Percentiles rank a stretch among this genome's conserved stretches.
Conservation (phyloP, 2,888 invertebrate genomes). For the Heliconius sara region DNA sequence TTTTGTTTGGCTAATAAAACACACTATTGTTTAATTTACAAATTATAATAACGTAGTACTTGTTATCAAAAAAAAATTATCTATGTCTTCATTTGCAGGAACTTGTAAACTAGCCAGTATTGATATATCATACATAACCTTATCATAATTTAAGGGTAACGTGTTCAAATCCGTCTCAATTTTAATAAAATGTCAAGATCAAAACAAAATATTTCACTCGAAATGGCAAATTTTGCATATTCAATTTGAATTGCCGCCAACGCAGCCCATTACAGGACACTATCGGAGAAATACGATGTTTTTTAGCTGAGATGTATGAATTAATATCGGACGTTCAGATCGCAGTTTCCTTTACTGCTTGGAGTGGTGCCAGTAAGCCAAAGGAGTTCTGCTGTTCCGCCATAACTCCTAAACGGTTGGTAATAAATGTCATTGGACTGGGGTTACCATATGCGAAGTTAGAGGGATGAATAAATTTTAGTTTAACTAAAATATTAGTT, state of each 20-base stretch:
- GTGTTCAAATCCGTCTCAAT: not conserved
- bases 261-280: slow-evolving; percentile 57
- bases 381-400: slow-evolving; percentile 65
- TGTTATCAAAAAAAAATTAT: no score
- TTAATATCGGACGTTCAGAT: slow-evolving; percentile 63
- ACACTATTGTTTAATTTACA: no score
- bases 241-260: slow-evolving; percentile 58
- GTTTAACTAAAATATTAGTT: not conserved
- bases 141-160: not conserved
- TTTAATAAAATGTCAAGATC: slow-evolving; percentile 13
- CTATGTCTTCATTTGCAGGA: no score
- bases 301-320: slow-evolving; percentile 76
- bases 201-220: slow-evolving; percentile 16
- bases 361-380: slow-evolving; percentile 78
- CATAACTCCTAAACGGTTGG: slow-evolving; percentile 67
- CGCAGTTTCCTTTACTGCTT: slow-evolving; percentile 64
- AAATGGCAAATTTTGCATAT: slow-evolving; percentile 51
- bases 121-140: no score
- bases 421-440: slow-evolving; percentile 74
- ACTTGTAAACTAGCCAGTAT: no score
- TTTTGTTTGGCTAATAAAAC: no score
- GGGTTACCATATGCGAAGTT: slow-evolving; percentile 54
- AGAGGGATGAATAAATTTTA: not conserved
- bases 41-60: no score
- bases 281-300: slow-evolving; percentile 74